These are phyloP conservation scores for Periophthalmodon schlosseri DNA, from an alignment of 2,113 vertebrate genomes.

Conservation along the genomic window DNA sequence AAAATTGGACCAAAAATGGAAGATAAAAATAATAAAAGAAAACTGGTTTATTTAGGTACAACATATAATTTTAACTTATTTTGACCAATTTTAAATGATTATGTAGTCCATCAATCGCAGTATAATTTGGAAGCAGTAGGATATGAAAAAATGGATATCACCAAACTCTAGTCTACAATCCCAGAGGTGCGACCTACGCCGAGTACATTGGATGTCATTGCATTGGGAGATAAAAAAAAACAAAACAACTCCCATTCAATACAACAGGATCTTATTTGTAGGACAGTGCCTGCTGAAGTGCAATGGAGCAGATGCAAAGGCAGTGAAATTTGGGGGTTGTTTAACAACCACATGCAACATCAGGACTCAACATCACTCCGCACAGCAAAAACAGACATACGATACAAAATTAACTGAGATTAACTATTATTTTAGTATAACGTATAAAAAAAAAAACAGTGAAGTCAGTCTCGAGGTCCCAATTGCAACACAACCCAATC, in stretches of 20 bases:
- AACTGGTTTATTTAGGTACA: too few species aligned
- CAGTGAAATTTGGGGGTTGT: constrained; percentile 19
- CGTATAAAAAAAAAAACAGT: constrained; percentile 32
- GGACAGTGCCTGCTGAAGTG: not conserved
- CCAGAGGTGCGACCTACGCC: too few species aligned
- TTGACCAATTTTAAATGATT: too few species aligned
- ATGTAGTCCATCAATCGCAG: too few species aligned
- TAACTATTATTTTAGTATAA: constrained; percentile 35
- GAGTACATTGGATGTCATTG: not conserved
- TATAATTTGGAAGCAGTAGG: too few species aligned
- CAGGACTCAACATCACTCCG: constrained; percentile 21
- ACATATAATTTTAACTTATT: too few species aligned
- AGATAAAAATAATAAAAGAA: too few species aligned
- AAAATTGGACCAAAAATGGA: too few species aligned
- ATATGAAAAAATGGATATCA: too few species aligned
- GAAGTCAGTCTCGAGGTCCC: constrained; percentile 28
- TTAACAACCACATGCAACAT: constrained; percentile 22
- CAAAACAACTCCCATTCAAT: not conserved
- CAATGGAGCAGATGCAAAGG: not conserved
- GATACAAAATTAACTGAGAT: constrained; percentile 39
- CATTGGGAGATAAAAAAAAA: not conserved
- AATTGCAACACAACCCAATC: constrained; percentile 59
- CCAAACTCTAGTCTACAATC: too few species aligned
- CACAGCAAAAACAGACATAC: constrained; percentile 22
- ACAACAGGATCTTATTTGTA: not conserved